These are phyloP conservation scores for Sialis fuliginosa DNA, from an alignment of 2,888 invertebrate genomes.

Conservation along the genomic window DNA sequence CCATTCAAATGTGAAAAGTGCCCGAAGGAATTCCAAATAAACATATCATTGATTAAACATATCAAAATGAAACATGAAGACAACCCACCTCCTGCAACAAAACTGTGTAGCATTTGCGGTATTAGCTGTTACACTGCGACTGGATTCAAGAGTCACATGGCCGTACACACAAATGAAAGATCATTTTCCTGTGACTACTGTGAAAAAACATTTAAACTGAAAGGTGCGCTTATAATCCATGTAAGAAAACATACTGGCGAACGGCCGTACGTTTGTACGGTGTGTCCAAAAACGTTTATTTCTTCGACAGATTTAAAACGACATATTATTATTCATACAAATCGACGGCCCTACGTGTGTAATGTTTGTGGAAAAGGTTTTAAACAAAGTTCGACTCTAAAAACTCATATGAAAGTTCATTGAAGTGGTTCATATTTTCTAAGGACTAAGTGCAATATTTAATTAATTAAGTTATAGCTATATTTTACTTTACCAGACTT, in stretches of 20 bases:
- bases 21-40: neutral
- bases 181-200: neutral
- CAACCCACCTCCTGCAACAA: neutral
- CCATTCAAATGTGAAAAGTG: conserved; percentile 1
- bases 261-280: neutral
- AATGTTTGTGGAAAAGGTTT: neutral
- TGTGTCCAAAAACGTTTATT: neutral
- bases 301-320: neutral
- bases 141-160: neutral
- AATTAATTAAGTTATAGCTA: no score
- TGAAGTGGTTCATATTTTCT: no score
- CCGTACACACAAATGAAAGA: neutral
- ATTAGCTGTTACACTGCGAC: neutral
- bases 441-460: no score
- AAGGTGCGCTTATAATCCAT: conserved; percentile 1
- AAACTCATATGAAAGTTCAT: conserved; percentile 1
- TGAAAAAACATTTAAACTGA: conserved; percentile 4
- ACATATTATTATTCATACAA: neutral
- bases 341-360: neutral
- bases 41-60: neutral
- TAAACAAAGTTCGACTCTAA: neutral
- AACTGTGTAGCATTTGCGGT: neutral
- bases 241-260: conserved; percentile 1
- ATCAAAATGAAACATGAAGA: neutral
- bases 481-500: no score